phyloP scores from a whole-genome alignment of 2,797 vertebrate species.

The Tachyglossus aculeatus region DNA sequence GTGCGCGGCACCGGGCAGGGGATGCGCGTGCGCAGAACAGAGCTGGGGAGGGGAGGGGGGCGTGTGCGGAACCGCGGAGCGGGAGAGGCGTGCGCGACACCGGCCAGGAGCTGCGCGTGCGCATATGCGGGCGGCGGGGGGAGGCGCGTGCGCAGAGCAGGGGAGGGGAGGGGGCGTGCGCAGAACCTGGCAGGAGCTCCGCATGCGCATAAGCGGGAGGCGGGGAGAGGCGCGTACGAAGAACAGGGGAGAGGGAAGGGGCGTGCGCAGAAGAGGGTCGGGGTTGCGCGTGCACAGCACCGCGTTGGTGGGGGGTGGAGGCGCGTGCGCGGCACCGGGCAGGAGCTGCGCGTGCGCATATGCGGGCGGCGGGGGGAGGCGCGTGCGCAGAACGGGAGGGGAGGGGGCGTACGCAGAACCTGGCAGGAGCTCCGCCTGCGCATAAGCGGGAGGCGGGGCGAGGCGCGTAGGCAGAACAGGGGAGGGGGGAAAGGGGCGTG shows the following conservation, averaged over 20 bases:
- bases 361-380: not conserved
- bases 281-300: not conserved
- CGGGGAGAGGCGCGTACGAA: not conserved
- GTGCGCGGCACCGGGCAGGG: not conserved
- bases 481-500: not conserved
- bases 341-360: fast-evolving
- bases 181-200: not conserved
- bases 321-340: no score
- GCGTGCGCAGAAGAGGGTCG: no score
- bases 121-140: not conserved
- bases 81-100: no score
- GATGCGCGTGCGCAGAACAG: not conserved
- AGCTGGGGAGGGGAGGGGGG: not conserved
- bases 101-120: no score
- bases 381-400: not conserved
- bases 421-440: not conserved
- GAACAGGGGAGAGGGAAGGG: fast-evolving
- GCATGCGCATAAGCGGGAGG: not conserved
- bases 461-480: not conserved
- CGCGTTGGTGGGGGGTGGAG: no score
- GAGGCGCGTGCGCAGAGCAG: not conserved
- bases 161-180: not conserved
- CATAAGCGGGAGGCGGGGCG: not conserved
- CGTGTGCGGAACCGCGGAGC: no score
- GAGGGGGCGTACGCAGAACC: not conserved